Percentiles rank a stretch among this genome's conserved stretches.
Conservation (phyloP, 2,888 invertebrate species). For the Drosophila algonquin region DNA sequence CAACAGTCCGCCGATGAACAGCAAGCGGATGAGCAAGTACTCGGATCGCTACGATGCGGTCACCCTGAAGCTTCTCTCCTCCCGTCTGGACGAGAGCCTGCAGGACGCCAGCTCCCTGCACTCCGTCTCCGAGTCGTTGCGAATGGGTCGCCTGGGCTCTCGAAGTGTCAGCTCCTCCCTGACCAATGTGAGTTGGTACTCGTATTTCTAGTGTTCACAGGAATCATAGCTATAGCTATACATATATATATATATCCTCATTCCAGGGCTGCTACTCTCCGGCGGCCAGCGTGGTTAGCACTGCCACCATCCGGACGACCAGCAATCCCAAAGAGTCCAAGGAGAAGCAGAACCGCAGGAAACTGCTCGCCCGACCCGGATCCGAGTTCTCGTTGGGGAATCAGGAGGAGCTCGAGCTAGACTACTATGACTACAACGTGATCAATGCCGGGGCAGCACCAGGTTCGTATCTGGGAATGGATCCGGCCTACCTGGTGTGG, state of each 20-base stretch:
- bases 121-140: conserved; percentile 73
- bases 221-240: not conserved
- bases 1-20: conserved; percentile 79
- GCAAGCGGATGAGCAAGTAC: conserved; percentile 79
- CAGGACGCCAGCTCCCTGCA: conserved; percentile 77
- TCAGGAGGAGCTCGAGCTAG: conserved; percentile 91
- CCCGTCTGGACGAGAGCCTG: conserved; percentile 74
- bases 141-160: conserved; percentile 70
- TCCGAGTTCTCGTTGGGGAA: conserved; percentile 91
- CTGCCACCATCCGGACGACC: conserved; percentile 88
- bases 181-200: conserved; percentile 78
- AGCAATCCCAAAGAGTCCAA: conserved; percentile 89
- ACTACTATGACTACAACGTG: conserved; percentile 95
- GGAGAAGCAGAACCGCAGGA: conserved; percentile 90
- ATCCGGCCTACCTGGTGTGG: conserved; percentile 94
- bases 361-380: conserved; percentile 87
- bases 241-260: not conserved
- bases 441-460: conserved; percentile 92
- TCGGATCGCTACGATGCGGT: conserved; percentile 81
- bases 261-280: conserved; percentile 89
- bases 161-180: conserved; percentile 78
- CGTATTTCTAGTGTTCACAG: not conserved
- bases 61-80: conserved; percentile 77
- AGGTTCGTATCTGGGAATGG: conserved; percentile 94
- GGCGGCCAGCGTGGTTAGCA: conserved; percentile 87